Percentiles rank a stretch among this genome's conserved stretches.
phyloP scores from a whole-genome alignment of 2,113 vertebrate genomes.

The Equus quagga region DNA sequence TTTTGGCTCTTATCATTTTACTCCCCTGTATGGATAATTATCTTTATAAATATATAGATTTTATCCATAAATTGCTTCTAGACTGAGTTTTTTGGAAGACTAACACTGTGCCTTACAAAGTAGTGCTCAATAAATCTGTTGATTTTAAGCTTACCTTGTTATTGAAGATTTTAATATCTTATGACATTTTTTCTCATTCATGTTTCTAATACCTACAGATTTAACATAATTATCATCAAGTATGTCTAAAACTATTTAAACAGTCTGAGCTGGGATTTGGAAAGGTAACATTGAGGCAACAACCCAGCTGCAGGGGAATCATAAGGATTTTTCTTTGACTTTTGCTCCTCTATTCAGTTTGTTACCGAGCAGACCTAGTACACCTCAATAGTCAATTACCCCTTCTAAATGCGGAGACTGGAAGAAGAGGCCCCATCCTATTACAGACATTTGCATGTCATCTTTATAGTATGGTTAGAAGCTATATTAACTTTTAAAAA shows the following conservation, averaged over 20 bases:
- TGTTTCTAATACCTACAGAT: conserved; percentile 5
- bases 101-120: conserved; percentile 19
- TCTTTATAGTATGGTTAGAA: not conserved
- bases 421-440: not conserved
- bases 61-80: conserved; percentile 7
- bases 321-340: conserved; percentile 10
- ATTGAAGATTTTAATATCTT: conserved; percentile 3
- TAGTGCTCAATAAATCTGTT: not conserved
- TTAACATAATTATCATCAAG: conserved; percentile 27
- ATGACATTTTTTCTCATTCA: not conserved
- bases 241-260: conserved; percentile 32
- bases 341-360: not conserved
- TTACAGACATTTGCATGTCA: not conserved
- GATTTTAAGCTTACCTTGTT: not conserved
- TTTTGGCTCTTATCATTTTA: conserved; percentile 31
- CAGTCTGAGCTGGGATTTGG: not conserved
- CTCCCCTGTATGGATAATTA: not conserved
- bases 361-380: not conserved
- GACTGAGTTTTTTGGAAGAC: not conserved
- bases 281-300: conserved; percentile 35
- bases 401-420: not conserved
- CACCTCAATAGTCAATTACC: conserved; percentile 16
- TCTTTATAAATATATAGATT: conserved; percentile 1
- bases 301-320: not conserved
- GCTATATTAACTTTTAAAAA: not conserved